A percentile compares a stretch with the other conserved stretches of the same genome.
Evolutionary conservation across 2,888 invertebrate genomes (phyloP).

Genomic region (Eupithecia dodoneata): DNA sequence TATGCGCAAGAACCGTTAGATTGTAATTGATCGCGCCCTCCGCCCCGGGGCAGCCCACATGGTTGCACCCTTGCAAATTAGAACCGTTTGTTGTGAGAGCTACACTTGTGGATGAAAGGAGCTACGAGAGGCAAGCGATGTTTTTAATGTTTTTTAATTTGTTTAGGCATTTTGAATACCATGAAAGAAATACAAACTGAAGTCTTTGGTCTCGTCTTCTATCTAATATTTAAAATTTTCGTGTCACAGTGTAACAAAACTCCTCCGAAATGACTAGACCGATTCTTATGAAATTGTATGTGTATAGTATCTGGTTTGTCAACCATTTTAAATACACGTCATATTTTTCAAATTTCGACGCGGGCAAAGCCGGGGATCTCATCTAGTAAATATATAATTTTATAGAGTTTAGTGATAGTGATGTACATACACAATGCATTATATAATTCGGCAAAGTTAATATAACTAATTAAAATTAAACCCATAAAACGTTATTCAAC

Average conservation of each 20-base stretch:
- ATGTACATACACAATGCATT: neutral
- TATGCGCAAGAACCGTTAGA: conserved; percentile 41
- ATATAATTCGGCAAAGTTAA: neutral
- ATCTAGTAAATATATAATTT: no score
- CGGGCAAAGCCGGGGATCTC: no score
- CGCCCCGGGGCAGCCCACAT: conserved; percentile 30
- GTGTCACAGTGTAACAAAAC: neutral
- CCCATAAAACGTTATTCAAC: neutral
- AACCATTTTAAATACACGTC: no score
- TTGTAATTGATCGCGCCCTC: conserved; percentile 35
- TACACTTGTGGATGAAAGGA: conserved; percentile 27
- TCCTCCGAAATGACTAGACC: no score
- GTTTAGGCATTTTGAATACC: neutral
- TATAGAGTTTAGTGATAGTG: no score
- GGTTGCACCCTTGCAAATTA: conserved; percentile 35
- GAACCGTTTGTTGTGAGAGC: conserved; percentile 27
- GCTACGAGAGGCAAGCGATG: conserved; percentile 21
- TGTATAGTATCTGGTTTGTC: no score
- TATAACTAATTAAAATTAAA: neutral
- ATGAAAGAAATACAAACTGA: neutral
- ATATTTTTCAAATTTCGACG: no score
- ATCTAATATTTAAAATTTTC: neutral
- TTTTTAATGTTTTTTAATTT: conserved; percentile 3
- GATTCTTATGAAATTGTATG: no score
- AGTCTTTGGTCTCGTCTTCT: neutral